Percentiles rank a stretch among this genome's conserved stretches.
Evolutionary conservation across 2,113 vertebrate species (phyloP).

Genomic region (Mastomys coucha): DNA sequence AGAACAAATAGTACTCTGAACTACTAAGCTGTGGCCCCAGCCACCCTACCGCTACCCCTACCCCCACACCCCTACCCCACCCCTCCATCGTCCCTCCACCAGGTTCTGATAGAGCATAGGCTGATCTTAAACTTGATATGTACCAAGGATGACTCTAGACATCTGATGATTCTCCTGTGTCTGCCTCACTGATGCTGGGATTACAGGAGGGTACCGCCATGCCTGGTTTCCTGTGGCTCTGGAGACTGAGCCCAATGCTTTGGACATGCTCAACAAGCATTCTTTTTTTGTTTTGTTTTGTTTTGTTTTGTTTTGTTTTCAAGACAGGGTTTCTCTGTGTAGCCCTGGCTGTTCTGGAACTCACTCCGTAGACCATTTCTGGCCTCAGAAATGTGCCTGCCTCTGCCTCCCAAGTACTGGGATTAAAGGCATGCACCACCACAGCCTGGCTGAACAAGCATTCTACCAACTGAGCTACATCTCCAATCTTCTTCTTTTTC

Average conservation of each 20-base stretch:
- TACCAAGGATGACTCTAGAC: not conserved
- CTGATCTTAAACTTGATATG: not conserved
- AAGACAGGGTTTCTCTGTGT: too few relatives aligned
- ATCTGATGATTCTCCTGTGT: not conserved
- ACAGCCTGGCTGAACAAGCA: too few relatives aligned
- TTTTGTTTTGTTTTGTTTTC: too few relatives aligned
- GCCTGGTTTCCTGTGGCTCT: not conserved
- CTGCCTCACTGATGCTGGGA: not conserved
- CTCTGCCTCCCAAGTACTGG: too few relatives aligned
- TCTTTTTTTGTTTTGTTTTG: too few relatives aligned
- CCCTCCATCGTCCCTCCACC: not conserved
- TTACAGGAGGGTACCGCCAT: not conserved
- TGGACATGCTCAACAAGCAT: not conserved
- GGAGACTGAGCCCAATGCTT: not conserved
- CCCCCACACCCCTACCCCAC: not conserved
- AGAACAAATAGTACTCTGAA: not conserved
- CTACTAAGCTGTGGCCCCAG: not conserved
- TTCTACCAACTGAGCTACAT: too few relatives aligned
- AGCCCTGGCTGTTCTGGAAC: too few relatives aligned
- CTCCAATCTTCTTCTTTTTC: not conserved
- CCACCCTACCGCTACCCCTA: not conserved
- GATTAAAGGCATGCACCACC: too few relatives aligned
- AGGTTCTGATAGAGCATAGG: not conserved
- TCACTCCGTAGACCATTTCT: too few relatives aligned
- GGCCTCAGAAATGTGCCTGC: too few relatives aligned